Evolutionary conservation across 30 jellyfish, hydroid and myxozoan genomes (phyloP).

Genomic region (Aurelia aurita): DNA sequence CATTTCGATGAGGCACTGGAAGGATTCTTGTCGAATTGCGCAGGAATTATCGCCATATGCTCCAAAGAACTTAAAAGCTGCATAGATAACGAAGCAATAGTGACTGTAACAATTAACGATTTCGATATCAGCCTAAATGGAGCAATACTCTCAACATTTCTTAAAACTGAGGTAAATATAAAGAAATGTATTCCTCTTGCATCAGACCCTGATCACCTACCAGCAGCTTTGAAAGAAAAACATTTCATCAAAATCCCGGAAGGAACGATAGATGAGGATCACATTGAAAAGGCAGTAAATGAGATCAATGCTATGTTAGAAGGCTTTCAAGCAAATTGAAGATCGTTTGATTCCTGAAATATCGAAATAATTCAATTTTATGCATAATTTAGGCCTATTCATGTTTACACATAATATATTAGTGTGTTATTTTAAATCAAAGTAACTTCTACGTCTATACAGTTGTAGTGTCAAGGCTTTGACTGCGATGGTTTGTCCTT

Average conservation of each 20-base stretch:
- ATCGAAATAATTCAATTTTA: too few relatives aligned
- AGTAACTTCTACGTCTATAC: too few relatives aligned
- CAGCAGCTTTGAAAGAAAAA: neutral
- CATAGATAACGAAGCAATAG: constrained; percentile 13
- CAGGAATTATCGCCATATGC: constrained; percentile 10
- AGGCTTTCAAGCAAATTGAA: constrained; percentile 7
- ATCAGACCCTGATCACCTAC: neutral
- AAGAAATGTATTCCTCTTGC: constrained; percentile 17
- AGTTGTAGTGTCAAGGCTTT: too few relatives aligned
- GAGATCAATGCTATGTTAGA: constrained; percentile 23
- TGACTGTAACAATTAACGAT: constrained; percentile 10
- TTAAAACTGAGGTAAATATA: constrained; percentile 5
- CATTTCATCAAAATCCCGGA: constrained; percentile 2
- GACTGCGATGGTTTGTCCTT: too few relatives aligned
- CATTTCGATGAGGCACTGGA: constrained; percentile 14
- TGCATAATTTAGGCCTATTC: too few relatives aligned
- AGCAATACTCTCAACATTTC: neutral
- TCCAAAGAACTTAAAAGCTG: constrained; percentile 21
- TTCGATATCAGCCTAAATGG: constrained; percentile 13
- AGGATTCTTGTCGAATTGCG: neutral
- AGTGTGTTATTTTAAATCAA: too few relatives aligned
- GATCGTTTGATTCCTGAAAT: too few relatives aligned
- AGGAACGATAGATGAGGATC: constrained; percentile 12
- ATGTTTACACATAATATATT: too few relatives aligned
- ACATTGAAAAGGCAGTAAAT: neutral